Evolutionary conservation across 2,113 vertebrate genomes (phyloP), one percentile per base, ranked within the genome.

Genomic region (Psophia crepitans): DNA sequence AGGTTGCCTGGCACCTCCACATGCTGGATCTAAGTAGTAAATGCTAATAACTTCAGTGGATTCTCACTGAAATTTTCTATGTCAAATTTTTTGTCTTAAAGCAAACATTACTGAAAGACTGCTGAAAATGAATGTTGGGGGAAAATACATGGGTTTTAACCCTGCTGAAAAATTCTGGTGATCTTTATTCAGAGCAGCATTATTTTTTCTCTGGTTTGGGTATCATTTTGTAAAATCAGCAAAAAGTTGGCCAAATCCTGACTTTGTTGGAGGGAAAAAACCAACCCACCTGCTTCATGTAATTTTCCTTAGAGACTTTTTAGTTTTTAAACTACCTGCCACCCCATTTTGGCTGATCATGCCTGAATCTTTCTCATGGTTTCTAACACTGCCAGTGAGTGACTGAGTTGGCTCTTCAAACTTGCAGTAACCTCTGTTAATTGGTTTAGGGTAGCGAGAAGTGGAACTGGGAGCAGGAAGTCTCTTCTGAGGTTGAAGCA

Each of bases 271-370:
- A 79, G n/a, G 4, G 26, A 75, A 58, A 54, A 74, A 17, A n/a
- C 23, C 26, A 60, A 23, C 21, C 18, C 10, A 26, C 0, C 0
- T 21, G 2, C 28, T 70, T 75, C 18, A 8, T 16, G 4, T 23
- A 21, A 9, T 7, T 41, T 41, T 75, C 43, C 51, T 39, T 57
- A 28, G 24, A 63, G 24, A 33, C 16, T 7, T 89, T 26, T 48
- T 37, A 22, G 14, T 41, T 93, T 78, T 83, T 12, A 43, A 80
- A 3, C 30, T 65, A 7, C 41, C 21, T 95, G 37, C 66, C 17
- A 16, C 58, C 20, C 39, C 53, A 56, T 63, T 75, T 75, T 32
- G 57, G 33, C 28, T 87, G 58, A 53, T 35, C 14, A 8, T 26
- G 30, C 27, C 39, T 63, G 81, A 75, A 41, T 18, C 18, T 78